Evolutionary conservation across 2,888 invertebrate species (phyloP).

Genomic region (Ectemnius cavifrons): DNA sequence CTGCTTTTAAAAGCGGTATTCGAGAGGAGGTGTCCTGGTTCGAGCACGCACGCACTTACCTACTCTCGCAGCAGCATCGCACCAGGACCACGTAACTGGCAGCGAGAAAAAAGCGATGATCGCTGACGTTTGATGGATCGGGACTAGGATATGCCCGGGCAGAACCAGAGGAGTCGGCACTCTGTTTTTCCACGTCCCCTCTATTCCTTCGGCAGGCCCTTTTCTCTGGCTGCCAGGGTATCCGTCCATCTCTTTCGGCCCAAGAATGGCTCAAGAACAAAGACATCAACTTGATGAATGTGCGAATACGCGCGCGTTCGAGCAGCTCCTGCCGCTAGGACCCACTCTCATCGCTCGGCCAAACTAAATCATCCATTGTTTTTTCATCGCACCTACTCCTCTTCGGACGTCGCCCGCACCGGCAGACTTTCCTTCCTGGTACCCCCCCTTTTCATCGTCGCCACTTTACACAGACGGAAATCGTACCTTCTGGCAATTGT

Average conservation of each 20-base stretch:
- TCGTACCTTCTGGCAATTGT: too few species aligned
- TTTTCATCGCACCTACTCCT: constrained; percentile 11
- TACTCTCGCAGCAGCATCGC: neutral
- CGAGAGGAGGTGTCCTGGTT: constrained; percentile 10
- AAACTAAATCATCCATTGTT: constrained; percentile 31
- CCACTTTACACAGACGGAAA: too few species aligned
- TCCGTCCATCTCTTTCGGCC: constrained; percentile 43
- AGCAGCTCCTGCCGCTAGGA: constrained; percentile 10
- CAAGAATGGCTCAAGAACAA: constrained; percentile 71
- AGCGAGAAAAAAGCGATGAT: constrained; percentile 66
- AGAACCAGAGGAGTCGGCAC: constrained; percentile 42
- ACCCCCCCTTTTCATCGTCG: too few species aligned
- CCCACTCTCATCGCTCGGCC: constrained; percentile 19
- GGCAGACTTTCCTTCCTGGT: too few species aligned
- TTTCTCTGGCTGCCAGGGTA: constrained; percentile 17
- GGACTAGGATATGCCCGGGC: constrained; percentile 49
- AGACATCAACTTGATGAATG: constrained; percentile 71
- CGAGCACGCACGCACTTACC: constrained; percentile 16
- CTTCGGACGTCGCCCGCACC: too few species aligned
- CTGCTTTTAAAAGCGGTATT: neutral
- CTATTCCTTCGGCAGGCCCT: constrained; percentile 9
- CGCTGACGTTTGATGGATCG: constrained; percentile 77
- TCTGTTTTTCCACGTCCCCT: constrained; percentile 62
- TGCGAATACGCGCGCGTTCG: constrained; percentile 23
- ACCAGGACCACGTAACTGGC: neutral